Evolutionary conservation across 2,888 invertebrate genomes (phyloP), one percentile per base, ranked within the genome.

Genomic region (Clostera curtula): DNA sequence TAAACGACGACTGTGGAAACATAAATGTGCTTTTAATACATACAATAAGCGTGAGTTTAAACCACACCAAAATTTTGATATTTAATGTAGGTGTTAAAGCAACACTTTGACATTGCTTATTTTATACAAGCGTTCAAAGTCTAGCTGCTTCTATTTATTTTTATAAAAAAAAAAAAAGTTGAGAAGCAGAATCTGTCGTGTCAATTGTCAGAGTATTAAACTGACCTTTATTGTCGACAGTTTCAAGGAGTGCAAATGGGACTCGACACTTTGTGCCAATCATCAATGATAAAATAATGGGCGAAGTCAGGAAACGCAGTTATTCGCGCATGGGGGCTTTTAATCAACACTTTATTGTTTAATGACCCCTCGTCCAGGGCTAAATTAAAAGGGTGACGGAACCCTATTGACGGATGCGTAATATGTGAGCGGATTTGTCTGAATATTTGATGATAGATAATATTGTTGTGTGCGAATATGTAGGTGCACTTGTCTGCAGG

Each of bases 341-440:
- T 83, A 82, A 83, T 83, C 83, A 82, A 82, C 83, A 82, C 83
- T 82, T 80, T 82, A 82, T 83, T 83, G 83, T 83, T 83, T 83
- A 83, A 83, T 83, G 82, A 80, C 79, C 83, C 79, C 70, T 80
- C 77, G 76, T 64, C 69, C 69, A 62, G 70, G 54, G 73, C 72
- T 80, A 82, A 82, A 82, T 83, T 82, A 82, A 82, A 82, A 83
- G 83, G 83, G 83, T 80, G 83, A 80, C 75, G 75, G 76, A 67
- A 68, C 76, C 76, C 82, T 77, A 82, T 82, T 73, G 80, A 80
- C 69, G 75, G 60, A 69, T 73, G 69, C 64, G 68, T 68, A 65
- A 75, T 75, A 76, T 77, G 71, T 71, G 68, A 68, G 66, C 58
- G 61, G 68, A 73, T 73, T 70, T 65, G 54, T 50, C 64, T 72